phyloP scores from a whole-genome alignment of 2,113 vertebrate genomes.

The Actenoides lindsayi region DNA sequence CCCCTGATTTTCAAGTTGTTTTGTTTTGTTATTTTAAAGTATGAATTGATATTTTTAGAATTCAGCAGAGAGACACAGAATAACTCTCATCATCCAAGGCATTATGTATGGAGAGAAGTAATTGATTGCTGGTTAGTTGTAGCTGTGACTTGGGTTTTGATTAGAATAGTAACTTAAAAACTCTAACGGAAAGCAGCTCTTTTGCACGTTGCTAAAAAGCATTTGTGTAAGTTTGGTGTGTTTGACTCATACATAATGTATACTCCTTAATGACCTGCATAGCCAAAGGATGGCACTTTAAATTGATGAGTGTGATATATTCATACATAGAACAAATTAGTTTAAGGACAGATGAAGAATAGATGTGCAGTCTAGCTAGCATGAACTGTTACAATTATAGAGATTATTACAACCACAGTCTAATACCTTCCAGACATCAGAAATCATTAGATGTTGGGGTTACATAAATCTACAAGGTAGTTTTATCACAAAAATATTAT shows the following conservation, averaged over 20 bases:
- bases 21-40: not conserved
- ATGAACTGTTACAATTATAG: constrained; percentile 75
- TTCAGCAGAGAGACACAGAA: not conserved
- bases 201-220: constrained; percentile 60
- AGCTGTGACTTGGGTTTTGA: constrained; percentile 53
- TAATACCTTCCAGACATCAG: constrained; percentile 70
- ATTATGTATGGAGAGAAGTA: not conserved
- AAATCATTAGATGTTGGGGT: constrained; percentile 58
- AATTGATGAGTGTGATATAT: constrained; percentile 80
- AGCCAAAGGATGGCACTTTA: constrained; percentile 73
- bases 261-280: constrained; percentile 71
- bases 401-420: constrained; percentile 70
- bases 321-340: constrained; percentile 76
- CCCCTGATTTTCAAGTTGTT: not conserved
- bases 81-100: constrained; percentile 1
- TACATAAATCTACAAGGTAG: constrained; percentile 15
- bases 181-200: constrained; percentile 34
- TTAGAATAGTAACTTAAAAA: constrained; percentile 44
- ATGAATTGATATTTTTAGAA: not conserved
- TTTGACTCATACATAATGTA: constrained; percentile 76
- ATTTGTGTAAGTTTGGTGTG: constrained; percentile 60
- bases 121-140: constrained; percentile 59
- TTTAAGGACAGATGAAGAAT: constrained; percentile 79
- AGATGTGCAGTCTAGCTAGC: constrained; percentile 71
- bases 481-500: constrained; percentile 47